Conservation (phyloP, 35 echinoderm and acorn worm genomes). For the Strongylocentrotus purpuratus region DNA sequence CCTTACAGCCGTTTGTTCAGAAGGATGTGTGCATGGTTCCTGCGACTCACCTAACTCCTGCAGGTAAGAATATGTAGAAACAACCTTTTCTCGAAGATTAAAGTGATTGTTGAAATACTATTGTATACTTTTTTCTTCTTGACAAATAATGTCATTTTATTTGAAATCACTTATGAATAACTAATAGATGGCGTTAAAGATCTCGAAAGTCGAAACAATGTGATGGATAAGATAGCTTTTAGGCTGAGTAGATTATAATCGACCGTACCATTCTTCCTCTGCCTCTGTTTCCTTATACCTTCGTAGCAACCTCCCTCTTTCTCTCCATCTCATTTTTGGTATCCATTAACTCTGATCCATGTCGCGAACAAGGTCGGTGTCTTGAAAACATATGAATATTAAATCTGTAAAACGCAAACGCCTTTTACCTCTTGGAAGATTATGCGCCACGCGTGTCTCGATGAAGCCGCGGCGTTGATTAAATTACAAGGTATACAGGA, state of each 20-base stretch:
- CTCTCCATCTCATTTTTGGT: conserved; percentile 27
- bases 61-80: conserved; percentile 50
- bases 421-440: conserved; percentile 34
- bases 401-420: conserved; percentile 46
- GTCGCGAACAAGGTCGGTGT: not conserved
- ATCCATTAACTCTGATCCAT: not conserved
- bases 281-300: not conserved
- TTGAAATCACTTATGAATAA: too few relatives aligned
- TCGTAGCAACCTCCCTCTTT: not conserved
- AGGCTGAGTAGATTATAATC: not conserved
- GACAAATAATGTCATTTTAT: too few relatives aligned
- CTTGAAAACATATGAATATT: conserved; percentile 44
- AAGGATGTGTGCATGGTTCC: conserved; percentile 70
- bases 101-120: too few relatives aligned
- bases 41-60: conserved; percentile 62
- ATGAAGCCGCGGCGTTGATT: conserved; percentile 19
- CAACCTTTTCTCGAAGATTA: not conserved
- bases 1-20: conserved; percentile 73
- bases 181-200: too few relatives aligned
- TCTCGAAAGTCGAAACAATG: too few relatives aligned
- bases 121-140: too few relatives aligned
- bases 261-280: not conserved
- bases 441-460: conserved; percentile 24
- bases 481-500: conserved; percentile 45
- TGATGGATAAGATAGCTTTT: not conserved